phyloP scores from a whole-genome alignment of 2,888 invertebrate species.

The Celastrina argiolus region DNA sequence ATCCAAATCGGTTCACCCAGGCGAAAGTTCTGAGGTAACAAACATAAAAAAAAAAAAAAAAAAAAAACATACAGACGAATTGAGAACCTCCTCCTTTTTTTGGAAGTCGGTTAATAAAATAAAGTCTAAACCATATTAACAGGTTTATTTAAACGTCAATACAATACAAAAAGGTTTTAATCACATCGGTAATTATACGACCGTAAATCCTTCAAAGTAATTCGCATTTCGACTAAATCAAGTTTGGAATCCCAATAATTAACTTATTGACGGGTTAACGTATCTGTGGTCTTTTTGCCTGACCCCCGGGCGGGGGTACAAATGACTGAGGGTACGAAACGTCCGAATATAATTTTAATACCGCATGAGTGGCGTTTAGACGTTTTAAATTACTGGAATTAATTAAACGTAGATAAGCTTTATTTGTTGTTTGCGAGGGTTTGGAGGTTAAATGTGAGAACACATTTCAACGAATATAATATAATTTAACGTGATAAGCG shows the following conservation, averaged over 20 bases:
- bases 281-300: neutral
- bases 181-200: neutral
- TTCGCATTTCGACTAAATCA: slow-evolving; percentile 7
- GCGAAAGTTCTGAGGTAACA: no score
- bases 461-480: neutral
- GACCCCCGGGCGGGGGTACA: neutral
- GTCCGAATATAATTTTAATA: slow-evolving; percentile 7
- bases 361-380: slow-evolving; percentile 10
- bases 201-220: slow-evolving; percentile 1
- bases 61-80: no score
- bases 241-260: slow-evolving; percentile 10
- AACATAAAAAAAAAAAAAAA: no score
- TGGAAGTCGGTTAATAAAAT: no score
- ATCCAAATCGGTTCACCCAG: no score
- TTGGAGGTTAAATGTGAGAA: neutral
- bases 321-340: neutral
- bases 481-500: no score
- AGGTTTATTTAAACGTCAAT: neutral
- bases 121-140: no score
- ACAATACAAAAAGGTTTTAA: neutral
- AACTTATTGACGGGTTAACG: slow-evolving; percentile 7
- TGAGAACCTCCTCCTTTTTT: no score
- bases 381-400: slow-evolving; percentile 14
- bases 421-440: neutral
- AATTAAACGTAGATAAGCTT: slow-evolving; percentile 18